Conservation (phyloP, 2,113 vertebrate species). For the Colossoma macropomum region DNA sequence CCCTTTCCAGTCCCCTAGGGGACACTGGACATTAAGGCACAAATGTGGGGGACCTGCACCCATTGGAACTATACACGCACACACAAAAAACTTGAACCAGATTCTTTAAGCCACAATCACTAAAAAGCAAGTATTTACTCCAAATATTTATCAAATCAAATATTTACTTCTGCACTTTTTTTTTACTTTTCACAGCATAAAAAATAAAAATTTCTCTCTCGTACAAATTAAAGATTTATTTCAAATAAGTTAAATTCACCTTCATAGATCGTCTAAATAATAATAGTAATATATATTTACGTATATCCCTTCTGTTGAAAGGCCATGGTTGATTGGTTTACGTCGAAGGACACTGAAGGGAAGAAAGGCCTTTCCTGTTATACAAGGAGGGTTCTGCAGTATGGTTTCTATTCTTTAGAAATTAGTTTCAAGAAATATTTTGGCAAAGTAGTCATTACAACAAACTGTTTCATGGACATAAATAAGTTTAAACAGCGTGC, state of each 20-base stretch:
- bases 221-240: slow-evolving; percentile 82
- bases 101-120: slow-evolving; percentile 53
- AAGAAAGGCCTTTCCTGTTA: slow-evolving; percentile 52
- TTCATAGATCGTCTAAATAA: slow-evolving; percentile 73
- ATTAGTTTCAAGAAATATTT: slow-evolving; percentile 42
- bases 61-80: slow-evolving; percentile 20
- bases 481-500: slow-evolving; percentile 14
- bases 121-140: slow-evolving; percentile 44
- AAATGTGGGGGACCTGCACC: slow-evolving; percentile 53
- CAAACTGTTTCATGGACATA: slow-evolving; percentile 10
- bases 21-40: slow-evolving; percentile 55
- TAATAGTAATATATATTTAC: slow-evolving; percentile 65
- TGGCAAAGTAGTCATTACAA: slow-evolving; percentile 51
- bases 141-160: slow-evolving; percentile 59
- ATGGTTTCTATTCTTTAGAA: slow-evolving; percentile 41
- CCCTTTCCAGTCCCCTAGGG: slow-evolving; percentile 36
- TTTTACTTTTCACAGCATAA: slow-evolving; percentile 74
- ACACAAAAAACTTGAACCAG: slow-evolving; percentile 8
- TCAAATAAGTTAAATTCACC: slow-evolving; percentile 82
- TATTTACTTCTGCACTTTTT: slow-evolving; percentile 68
- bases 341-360: slow-evolving; percentile 63
- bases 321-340: slow-evolving; percentile 69
- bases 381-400: slow-evolving; percentile 58
- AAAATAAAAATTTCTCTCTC: slow-evolving; percentile 73
- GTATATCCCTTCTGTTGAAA: slow-evolving; percentile 68